Evolutionary conservation across 2,888 invertebrate genomes (phyloP), one percentile per base, ranked within the genome.

Genomic region (Saturnia pavonia): DNA sequence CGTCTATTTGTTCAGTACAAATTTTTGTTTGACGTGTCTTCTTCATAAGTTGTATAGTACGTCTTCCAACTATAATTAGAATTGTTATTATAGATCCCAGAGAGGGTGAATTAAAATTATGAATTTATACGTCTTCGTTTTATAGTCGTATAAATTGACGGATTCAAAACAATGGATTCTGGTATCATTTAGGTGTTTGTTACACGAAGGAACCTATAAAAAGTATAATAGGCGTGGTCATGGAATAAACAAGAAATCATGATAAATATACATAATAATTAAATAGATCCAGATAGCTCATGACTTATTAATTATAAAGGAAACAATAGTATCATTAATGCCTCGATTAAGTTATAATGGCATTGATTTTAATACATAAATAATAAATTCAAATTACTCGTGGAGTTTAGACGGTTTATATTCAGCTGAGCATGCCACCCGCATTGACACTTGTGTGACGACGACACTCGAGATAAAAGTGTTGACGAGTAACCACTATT

Each of bases 281-380:
- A 19, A 40, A 65, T 40, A 40, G 19, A 19, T 65, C 40, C 25
- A n/a, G 19, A 9, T 40, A 40, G 19, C 25, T 19, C 40, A 40
- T 65, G 12, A 19, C n/a, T 27, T 60, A 34, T 65, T 16, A 40
- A 65, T 40, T 65, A 65, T 40, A 40, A 65, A 65, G 65, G 40
- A 40, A 65, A 65, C 40, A 40, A 65, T 65, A 40, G 65, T 65
- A 65, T 65, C 40, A 65, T 65, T 65, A 40, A 40, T 65, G 1
- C 19, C 1, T 65, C 65, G 65, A 65, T n/a, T 65, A 65, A 65
- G 9, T n/a, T 40, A 65, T n/a, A 65, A 65, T 40, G 57, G 57
- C 34, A 65, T 65, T 65, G 65, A 9, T 6, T 65, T 65, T 65
- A 25, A 16, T 40, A 40, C 40, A 11, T 14, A 65, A 19, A 40